A percentile compares a stretch with the other conserved stretches of the same genome.
phyloP scores from a whole-genome alignment of 2,797 vertebrate species.

The Gadopsis bispinosus region DNA sequence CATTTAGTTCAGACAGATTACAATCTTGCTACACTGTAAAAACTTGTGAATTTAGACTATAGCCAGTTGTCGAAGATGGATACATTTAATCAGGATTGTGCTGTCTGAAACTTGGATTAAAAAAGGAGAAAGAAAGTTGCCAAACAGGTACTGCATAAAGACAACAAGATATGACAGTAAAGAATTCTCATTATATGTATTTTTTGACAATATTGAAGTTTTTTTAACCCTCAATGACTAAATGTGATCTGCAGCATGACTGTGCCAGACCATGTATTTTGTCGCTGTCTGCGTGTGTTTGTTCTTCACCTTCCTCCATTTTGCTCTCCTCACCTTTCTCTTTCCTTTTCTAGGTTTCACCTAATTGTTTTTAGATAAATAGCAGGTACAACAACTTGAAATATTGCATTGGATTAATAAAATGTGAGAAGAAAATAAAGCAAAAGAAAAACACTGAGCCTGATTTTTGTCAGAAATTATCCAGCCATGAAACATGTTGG shows the following conservation, averaged over 20 bases:
- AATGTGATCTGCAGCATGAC: not conserved
- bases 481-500: slow-evolving; percentile 23
- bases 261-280: not conserved
- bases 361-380: not conserved
- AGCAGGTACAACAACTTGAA: slow-evolving; percentile 1
- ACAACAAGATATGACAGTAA: not conserved
- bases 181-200: not conserved
- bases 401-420: slow-evolving; percentile 24
- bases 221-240: not conserved
- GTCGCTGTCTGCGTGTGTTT: slow-evolving; percentile 9
- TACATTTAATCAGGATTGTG: slow-evolving; percentile 11
- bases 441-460: slow-evolving; percentile 36
- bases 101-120: not conserved
- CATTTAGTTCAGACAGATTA: slow-evolving; percentile 5
- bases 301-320: slow-evolving; percentile 21
- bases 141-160: not conserved
- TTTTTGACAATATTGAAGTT: not conserved
- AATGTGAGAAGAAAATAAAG: slow-evolving; percentile 26
- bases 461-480: slow-evolving; percentile 39
- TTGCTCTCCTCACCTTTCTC: not conserved
- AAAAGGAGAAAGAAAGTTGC: not conserved
- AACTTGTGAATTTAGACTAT: not conserved
- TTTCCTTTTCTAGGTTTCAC: slow-evolving; percentile 8
- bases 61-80: not conserved
- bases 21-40: not conserved